phyloP scores from a whole-genome alignment of 2,113 vertebrate genomes.

The Calypte anna region DNA sequence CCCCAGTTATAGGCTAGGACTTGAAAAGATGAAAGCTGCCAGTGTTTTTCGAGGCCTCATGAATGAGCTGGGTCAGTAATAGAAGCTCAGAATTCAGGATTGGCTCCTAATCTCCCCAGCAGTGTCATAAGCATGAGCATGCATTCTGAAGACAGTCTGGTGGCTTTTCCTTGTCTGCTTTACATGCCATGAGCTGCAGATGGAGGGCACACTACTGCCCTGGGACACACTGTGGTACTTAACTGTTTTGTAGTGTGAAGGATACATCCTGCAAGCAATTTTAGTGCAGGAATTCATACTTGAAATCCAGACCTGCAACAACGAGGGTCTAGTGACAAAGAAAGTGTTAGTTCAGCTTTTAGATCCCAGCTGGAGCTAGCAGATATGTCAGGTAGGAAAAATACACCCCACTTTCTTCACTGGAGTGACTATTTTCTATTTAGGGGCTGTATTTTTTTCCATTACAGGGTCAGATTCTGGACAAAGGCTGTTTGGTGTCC shows the following conservation, averaged over 20 bases:
- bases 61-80: background rate
- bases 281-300: background rate
- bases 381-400: background rate
- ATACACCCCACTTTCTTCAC: background rate
- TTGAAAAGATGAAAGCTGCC: slow-evolving; percentile 52
- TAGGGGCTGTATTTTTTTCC: background rate
- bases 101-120: slow-evolving; percentile 32
- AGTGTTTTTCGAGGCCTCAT: slow-evolving; percentile 29
- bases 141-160: slow-evolving; percentile 20
- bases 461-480: background rate
- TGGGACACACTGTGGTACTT: background rate
- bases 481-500: background rate
- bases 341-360: slow-evolving; percentile 11
- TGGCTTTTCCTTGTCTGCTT: slow-evolving; percentile 17
- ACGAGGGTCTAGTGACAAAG: slow-evolving; percentile 6
- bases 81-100: background rate
- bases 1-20: slow-evolving; percentile 8
- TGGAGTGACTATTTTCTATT: background rate
- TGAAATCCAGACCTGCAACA: slow-evolving; percentile 14
- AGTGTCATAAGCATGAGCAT: background rate
- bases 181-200: background rate
- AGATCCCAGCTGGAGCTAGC: slow-evolving; percentile 22
- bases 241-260: background rate
- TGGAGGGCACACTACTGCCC: background rate
- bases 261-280: slow-evolving; percentile 6